A percentile compares a stretch with the other conserved stretches of the same genome.
These are phyloP conservation scores for Drosophila yooni DNA, from an alignment of 2,888 invertebrate genomes.

Conservation along the genomic window DNA sequence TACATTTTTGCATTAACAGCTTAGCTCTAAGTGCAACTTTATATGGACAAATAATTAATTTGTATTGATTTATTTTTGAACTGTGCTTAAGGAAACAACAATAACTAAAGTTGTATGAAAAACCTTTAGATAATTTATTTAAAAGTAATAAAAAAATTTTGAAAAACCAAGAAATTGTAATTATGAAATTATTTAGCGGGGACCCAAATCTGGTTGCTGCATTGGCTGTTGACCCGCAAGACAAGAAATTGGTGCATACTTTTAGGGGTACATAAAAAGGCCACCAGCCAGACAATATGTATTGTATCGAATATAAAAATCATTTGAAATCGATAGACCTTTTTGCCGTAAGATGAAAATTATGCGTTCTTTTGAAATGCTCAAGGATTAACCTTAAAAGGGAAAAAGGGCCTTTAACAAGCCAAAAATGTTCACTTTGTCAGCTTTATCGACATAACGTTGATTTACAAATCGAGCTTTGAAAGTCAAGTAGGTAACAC, in stretches of 20 bases:
- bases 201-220: neutral
- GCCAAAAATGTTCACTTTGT: neutral
- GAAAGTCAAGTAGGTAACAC: neutral
- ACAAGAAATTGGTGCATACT: neutral
- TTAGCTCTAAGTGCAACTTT: slow-evolving; percentile 25
- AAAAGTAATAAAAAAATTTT: slow-evolving; percentile 68
- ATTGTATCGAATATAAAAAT: neutral
- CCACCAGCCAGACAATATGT: neutral
- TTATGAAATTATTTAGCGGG: neutral
- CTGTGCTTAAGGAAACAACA: slow-evolving; percentile 40
- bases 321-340: neutral
- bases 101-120: slow-evolving; percentile 66
- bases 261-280: fast-evolving
- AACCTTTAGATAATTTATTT: slow-evolving; percentile 77
- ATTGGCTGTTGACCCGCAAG: neutral
- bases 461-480: neutral
- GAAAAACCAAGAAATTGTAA: slow-evolving; percentile 15
- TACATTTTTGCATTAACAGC: slow-evolving; percentile 24
- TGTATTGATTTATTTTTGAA: slow-evolving; percentile 44
- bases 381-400: neutral
- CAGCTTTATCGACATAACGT: neutral
- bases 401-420: too few relatives aligned
- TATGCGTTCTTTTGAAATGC: neutral
- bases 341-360: neutral
- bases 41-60: slow-evolving; percentile 41